A percentile compares a stretch with the other conserved stretches of the same genome.
phyloP scores from a whole-genome alignment of 2,797 vertebrate species.

The Pantherophis vulpinus region DNA sequence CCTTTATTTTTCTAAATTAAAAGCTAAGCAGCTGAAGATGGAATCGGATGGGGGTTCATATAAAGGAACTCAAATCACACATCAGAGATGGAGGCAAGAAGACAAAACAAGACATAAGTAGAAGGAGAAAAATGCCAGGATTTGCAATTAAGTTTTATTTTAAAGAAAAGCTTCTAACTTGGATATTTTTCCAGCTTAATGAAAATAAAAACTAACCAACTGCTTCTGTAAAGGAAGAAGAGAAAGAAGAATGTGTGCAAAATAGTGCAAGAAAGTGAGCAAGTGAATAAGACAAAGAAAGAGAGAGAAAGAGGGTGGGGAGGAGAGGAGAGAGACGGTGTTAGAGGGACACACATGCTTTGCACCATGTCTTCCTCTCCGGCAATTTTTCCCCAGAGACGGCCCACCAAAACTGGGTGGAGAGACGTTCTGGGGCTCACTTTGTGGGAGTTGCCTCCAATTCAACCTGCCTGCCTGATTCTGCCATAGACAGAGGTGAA shows the following conservation, averaged over 20 bases:
- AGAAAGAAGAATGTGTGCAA: slow-evolving; percentile 53
- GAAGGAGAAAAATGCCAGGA: slow-evolving; percentile 48
- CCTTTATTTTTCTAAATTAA: slow-evolving; percentile 52
- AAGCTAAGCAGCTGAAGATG: slow-evolving; percentile 59
- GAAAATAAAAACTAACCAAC: slow-evolving; percentile 71
- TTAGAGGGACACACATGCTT: slow-evolving; percentile 65
- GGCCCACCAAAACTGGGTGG: not conserved
- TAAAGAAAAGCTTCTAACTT: slow-evolving; percentile 54
- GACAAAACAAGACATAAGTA: slow-evolving; percentile 53
- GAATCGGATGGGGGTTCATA: slow-evolving; percentile 45
- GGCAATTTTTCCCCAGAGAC: slow-evolving; percentile 50
- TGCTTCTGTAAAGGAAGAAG: slow-evolving; percentile 72
- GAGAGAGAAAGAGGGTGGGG: slow-evolving; percentile 40
- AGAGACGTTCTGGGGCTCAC: slow-evolving; percentile 3
- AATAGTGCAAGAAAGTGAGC: slow-evolving; percentile 13
- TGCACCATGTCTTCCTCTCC: slow-evolving; percentile 52
- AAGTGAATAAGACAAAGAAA: slow-evolving; percentile 33
- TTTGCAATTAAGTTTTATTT: slow-evolving; percentile 47
- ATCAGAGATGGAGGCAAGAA: slow-evolving; percentile 49
- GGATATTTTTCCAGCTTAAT: slow-evolving; percentile 56
- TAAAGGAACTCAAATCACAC: slow-evolving; percentile 56
- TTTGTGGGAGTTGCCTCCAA: slow-evolving; percentile 16
- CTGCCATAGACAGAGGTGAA: slow-evolving; percentile 16
- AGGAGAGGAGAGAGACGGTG: slow-evolving; percentile 68
- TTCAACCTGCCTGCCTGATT: not conserved